Base-by-base conservation (phyloP, 2,888 invertebrate genomes). In the Marronus borbonicus region DNA sequence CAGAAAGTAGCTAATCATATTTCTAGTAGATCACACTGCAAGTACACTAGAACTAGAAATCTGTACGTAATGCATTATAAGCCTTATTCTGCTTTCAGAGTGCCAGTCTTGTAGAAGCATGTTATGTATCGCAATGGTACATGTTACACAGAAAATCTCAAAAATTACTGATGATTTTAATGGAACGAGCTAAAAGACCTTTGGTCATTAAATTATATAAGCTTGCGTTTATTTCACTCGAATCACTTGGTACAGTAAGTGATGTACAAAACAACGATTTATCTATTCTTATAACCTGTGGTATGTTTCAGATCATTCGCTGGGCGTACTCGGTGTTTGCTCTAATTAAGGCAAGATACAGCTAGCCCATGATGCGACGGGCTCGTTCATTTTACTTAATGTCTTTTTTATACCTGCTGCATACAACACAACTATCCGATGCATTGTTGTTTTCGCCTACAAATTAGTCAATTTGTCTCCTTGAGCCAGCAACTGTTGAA, bases 101-200 rank as follows among this genome's bases (percentile, higher is more conserved):
- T 14, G 44, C 24, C 14, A 77, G 64, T 0, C 69, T 77, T 49
- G 70, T 69, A 8, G 77, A 77, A 28, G 39, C 77, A 31, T 55
- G 58, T 17, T 77, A 77, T 62, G 20, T 52, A 31, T 62, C 69
- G 14, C 28, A 60, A 17, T 77, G 77, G 77, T 77, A 77, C 28
- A 60, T 24, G 28, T 31, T 68, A 17, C 24, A 68, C 44, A 70
- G 24, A n/a, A 70, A 60, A 28, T 70, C 69, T n/a, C 58, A 60
- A 62, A 77, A 24, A 62, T 44, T 17, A 17, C 28, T 77, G 3
- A 62, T 77, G n/a, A 14, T 69, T 14, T 17, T 77, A 64, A 77
- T 77, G 77, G 77, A 77, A 31, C 70, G 77, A 31, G 70, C 70
- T 12, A 77, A 64, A 31, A 69, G 62, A 8, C 77, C 77, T 17